Conservation (phyloP, 1,140 invertebrate species). For the Nylanderia fulva region DNA sequence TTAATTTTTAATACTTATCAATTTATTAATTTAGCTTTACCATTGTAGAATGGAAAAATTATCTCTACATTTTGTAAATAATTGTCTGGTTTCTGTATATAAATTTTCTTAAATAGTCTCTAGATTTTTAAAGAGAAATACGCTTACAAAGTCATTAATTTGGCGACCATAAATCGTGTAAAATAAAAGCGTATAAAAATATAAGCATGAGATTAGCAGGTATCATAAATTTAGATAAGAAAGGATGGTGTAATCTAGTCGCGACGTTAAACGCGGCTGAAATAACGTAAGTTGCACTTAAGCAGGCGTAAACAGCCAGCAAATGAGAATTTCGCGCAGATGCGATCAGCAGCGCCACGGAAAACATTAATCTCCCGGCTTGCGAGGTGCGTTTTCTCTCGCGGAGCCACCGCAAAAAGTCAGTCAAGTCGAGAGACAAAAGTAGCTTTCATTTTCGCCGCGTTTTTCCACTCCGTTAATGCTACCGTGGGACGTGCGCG, state of each 20-base stretch:
- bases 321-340: slow-evolving; percentile 55
- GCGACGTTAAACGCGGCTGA: slow-evolving; percentile 27
- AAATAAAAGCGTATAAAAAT: slow-evolving; percentile 24
- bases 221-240: slow-evolving; percentile 43
- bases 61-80: neutral
- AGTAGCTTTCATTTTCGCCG: slow-evolving; percentile 54
- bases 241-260: slow-evolving; percentile 21
- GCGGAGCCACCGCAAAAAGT: slow-evolving; percentile 6
- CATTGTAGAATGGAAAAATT: neutral
- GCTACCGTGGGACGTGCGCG: slow-evolving; percentile 28
- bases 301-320: slow-evolving; percentile 53
- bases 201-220: slow-evolving; percentile 9
- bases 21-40: slow-evolving; percentile 3
- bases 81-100: neutral
- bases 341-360: slow-evolving; percentile 43
- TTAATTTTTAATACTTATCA: slow-evolving; percentile 7
- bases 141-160: slow-evolving; percentile 23
- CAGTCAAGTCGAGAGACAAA: slow-evolving; percentile 57
- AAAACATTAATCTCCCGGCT: slow-evolving; percentile 51
- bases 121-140: neutral
- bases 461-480: slow-evolving; percentile 43
- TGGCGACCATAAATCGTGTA: neutral
- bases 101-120: neutral
- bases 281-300: slow-evolving; percentile 46
- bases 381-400: slow-evolving; percentile 33